A percentile compares a stretch with the other conserved stretches of the same genome.
These are phyloP conservation scores for Smutsia gigantea DNA, from an alignment of 2,797 vertebrate species.

Conservation along the genomic window DNA sequence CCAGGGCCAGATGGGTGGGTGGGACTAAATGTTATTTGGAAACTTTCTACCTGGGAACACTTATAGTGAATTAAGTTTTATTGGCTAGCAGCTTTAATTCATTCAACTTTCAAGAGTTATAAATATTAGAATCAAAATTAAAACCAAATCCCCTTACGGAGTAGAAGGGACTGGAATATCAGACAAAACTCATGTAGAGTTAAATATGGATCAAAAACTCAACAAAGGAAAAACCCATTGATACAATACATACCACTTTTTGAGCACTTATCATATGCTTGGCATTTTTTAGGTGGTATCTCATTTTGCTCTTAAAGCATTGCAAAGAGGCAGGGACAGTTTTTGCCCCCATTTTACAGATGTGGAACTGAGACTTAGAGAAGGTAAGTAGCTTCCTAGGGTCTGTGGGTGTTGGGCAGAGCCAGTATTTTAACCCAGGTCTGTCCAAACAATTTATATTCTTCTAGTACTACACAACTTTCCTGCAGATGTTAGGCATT, in stretches of 20 bases:
- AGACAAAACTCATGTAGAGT: neutral
- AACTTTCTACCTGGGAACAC: slow-evolving; percentile 72
- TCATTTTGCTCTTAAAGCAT: slow-evolving; percentile 11
- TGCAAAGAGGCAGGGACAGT: neutral
- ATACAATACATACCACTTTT: neutral
- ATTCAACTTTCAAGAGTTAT: slow-evolving; percentile 57
- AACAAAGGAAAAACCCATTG: neutral
- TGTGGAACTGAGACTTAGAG: neutral
- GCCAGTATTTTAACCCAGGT: neutral
- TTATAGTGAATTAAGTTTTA: slow-evolving; percentile 69
- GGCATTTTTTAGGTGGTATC: neutral
- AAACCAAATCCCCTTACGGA: slow-evolving; percentile 5
- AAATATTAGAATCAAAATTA: slow-evolving; percentile 45
- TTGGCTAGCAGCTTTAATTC: slow-evolving; percentile 58
- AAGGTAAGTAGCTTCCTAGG: neutral
- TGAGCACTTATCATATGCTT: neutral
- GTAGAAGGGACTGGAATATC: neutral
- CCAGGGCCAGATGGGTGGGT: slow-evolving; percentile 77
- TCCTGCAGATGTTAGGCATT: neutral
- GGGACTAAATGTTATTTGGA: slow-evolving; percentile 55
- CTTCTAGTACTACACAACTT: rapidly evolving
- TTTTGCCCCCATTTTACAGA: neutral
- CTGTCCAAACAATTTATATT: neutral
- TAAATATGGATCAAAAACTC: neutral
- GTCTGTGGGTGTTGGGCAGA: neutral